Conservation (phyloP, 2,888 invertebrate species). For the Heliconius aoede region DNA sequence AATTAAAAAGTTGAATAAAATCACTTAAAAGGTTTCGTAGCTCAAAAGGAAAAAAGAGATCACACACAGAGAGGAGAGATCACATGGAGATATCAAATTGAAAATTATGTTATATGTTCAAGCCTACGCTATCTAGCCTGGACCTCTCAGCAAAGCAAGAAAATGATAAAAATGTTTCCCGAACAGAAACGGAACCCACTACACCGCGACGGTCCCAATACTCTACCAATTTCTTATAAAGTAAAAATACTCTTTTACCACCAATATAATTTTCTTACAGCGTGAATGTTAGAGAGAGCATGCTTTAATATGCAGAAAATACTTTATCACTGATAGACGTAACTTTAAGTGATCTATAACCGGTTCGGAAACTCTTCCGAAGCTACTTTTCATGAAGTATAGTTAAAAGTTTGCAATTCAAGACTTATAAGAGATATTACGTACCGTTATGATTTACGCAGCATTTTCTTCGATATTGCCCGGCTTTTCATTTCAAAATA, state of each 20-base stretch:
- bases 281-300: constrained; percentile 7
- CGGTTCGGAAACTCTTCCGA: constrained; percentile 48
- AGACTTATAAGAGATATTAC: constrained; percentile 52
- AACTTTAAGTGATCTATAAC: constrained; percentile 52
- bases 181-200: too few species aligned
- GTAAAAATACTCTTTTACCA: not conserved
- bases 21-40: too few species aligned
- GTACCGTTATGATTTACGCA: constrained; percentile 51
- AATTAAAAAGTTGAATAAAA: not conserved
- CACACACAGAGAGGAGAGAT: not conserved
- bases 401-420: constrained; percentile 52
- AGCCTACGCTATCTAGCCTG: not conserved
- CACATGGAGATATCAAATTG: too few species aligned
- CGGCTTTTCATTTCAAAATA: constrained; percentile 51
- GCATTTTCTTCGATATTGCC: constrained; percentile 51
- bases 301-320: constrained; percentile 34
- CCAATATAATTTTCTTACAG: not conserved
- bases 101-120: not conserved
- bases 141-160: too few species aligned
- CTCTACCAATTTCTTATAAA: not conserved
- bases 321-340: constrained; percentile 45
- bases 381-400: constrained; percentile 52
- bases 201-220: too few species aligned
- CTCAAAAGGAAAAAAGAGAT: not conserved
- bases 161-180: too few species aligned